Percentiles rank a stretch among this genome's conserved stretches.
These are phyloP conservation scores for Acleris holmiana DNA, from an alignment of 2,888 invertebrate species.

Conservation along the genomic window DNA sequence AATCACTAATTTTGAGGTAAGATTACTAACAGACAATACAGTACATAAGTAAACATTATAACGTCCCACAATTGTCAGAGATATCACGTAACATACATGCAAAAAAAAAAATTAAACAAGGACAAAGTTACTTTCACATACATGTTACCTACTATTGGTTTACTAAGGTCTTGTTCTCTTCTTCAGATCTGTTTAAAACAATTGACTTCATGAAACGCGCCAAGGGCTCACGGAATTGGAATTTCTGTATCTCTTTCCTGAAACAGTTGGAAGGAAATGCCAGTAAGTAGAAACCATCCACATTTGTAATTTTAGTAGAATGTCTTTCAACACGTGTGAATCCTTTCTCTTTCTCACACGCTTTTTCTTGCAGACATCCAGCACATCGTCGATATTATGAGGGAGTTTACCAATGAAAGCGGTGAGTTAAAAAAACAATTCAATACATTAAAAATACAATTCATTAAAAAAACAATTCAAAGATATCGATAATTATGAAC, in stretches of 20 bases:
- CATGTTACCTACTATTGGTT: too few relatives aligned
- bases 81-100: too few relatives aligned
- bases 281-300: constrained; percentile 49
- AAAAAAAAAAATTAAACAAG: too few relatives aligned
- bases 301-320: too few relatives aligned
- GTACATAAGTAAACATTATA: too few relatives aligned
- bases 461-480: too few relatives aligned
- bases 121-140: too few relatives aligned
- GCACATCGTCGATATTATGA: constrained; percentile 49
- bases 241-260: constrained; percentile 49
- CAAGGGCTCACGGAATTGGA: constrained; percentile 51
- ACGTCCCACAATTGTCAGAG: too few relatives aligned
- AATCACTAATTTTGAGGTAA: too few relatives aligned
- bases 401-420: constrained; percentile 56
- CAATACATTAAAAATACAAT: too few relatives aligned
- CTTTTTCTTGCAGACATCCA: constrained; percentile 41
- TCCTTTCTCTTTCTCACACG: background rate
- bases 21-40: too few relatives aligned
- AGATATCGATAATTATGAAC: too few relatives aligned
- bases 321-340: background rate
- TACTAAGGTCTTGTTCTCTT: constrained; percentile 5
- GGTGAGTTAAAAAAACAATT: constrained; percentile 46
- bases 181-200: constrained; percentile 46
- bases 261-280: constrained; percentile 52
- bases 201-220: constrained; percentile 49